These are phyloP conservation scores for Pristiophorus japonicus DNA, from an alignment of 2,113 vertebrate species.

Conservation along the genomic window DNA sequence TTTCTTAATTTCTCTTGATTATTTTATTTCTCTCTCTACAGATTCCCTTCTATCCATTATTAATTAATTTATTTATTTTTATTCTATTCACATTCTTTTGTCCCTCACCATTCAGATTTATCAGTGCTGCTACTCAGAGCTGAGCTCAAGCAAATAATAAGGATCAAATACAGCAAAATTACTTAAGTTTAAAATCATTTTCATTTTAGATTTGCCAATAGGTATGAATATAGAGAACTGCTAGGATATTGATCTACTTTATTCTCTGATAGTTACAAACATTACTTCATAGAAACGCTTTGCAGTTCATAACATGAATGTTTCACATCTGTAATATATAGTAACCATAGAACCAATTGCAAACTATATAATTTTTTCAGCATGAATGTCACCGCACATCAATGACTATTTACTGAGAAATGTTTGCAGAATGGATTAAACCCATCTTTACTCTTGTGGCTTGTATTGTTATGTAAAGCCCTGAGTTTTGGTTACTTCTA, in stretches of 20 bases:
- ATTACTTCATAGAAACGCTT: not conserved
- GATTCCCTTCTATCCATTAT: too few species aligned
- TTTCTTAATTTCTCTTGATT: too few species aligned
- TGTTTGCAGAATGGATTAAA: not conserved
- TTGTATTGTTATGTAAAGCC: not conserved
- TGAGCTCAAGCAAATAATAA: not conserved
- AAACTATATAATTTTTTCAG: not conserved
- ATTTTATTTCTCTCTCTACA: too few species aligned
- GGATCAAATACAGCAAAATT: not conserved
- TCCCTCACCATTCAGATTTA: too few species aligned
- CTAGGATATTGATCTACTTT: not conserved
- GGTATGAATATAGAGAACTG: not conserved
- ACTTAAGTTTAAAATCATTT: not conserved
- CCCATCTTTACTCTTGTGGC: not conserved
- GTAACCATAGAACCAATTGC: not conserved
- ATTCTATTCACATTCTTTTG: too few species aligned
- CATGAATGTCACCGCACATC: not conserved
- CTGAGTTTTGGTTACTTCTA: not conserved
- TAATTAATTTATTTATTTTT: too few species aligned
- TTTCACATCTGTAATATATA: not conserved
- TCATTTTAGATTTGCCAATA: not conserved
- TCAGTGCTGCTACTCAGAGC: not conserved
- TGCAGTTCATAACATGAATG: not conserved
- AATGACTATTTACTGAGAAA: not conserved
- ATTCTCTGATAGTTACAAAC: not conserved